Conservation (phyloP, 2,797 vertebrate genomes). For the Lerista edwardsae region DNA sequence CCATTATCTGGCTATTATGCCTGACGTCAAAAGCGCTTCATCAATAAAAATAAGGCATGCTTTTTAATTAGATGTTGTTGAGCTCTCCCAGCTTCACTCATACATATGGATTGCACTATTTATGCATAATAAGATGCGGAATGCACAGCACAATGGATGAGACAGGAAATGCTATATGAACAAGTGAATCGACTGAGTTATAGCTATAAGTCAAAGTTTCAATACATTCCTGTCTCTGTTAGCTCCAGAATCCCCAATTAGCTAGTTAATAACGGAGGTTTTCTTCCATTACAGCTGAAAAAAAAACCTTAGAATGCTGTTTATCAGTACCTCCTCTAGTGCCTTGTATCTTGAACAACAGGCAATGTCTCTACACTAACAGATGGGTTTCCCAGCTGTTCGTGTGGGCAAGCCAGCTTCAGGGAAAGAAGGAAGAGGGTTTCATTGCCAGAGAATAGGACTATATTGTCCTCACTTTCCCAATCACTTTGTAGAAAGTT, state of each 20-base stretch:
- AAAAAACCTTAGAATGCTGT: background rate
- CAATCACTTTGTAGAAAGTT: background rate
- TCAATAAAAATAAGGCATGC: background rate
- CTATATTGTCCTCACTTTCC: background rate
- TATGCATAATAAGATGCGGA: constrained; percentile 6
- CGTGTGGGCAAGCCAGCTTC: constrained; percentile 31
- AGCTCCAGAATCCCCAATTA: constrained; percentile 46
- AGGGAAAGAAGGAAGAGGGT: background rate
- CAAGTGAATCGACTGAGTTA: constrained; percentile 33
- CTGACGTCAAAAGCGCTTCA: background rate
- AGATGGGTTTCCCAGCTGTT: constrained; percentile 68
- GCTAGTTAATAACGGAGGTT: constrained; percentile 43
- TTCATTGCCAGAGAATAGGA: constrained; percentile 6
- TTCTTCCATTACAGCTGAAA: constrained; percentile 16
- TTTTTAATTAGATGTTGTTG: constrained; percentile 37
- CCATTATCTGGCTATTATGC: constrained; percentile 16
- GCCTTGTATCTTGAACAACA: constrained; percentile 58
- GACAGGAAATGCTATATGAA: constrained; percentile 24
- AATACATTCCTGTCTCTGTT: constrained; percentile 50
- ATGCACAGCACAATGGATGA: background rate
- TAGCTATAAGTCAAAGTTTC: constrained; percentile 47
- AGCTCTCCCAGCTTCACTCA: constrained; percentile 22
- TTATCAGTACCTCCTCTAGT: constrained; percentile 49
- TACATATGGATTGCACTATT: constrained; percentile 29
- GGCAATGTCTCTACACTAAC: constrained; percentile 45